Evolutionary conservation across 2,888 invertebrate genomes (phyloP), one percentile per base, ranked within the genome.

Genomic region (Catocala nupta): DNA sequence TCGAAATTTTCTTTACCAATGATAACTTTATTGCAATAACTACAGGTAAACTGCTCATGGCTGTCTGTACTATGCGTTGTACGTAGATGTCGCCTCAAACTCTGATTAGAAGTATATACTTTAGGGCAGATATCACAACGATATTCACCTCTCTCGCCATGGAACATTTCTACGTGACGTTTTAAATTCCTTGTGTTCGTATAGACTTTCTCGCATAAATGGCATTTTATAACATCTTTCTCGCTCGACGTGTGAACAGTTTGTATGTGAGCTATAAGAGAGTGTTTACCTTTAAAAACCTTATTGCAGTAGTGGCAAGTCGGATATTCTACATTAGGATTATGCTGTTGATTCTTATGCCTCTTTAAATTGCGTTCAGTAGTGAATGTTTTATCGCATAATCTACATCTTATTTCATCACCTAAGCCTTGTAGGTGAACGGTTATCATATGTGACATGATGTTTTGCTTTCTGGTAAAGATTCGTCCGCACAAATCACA

Each of bases 401-500:
- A 52, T 0, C 71, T 49, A 44, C 92, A 93, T 0, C 75, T 67
- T 2, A 90, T 87, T 3, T 85, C 76, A 0, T 81, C 81, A 0
- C 83, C 84, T 0, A 81, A 25, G 0, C 87, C 85, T 76, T 87
- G 89, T 0, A 90, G 64, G 66, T 92, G 92, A 0, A 89, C 87
- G 0, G 90, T 90, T 0, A 88, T 83, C 91, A 93, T 92, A 25
- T 93, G 92, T 0, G 91, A 89, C 0, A 80, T 81, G 0, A 92
- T 87, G n/a, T 91, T 92, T 48, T 91, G 90, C 75, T 90, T 92
- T 58, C 92, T 81, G 0, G 88, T 88, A 44, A 92, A 92, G 0
- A 90, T 86, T 7, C 90, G 70, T 0, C 92, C 92, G 33, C 92
- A 93, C 0, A 90, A 44, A 33, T 92, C 92, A 34, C 92, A 93